Evolutionary conservation across 1,140 invertebrate species (phyloP), one percentile per base, ranked within the genome.

Genomic region (Pseudomyrmex sp.): DNA sequence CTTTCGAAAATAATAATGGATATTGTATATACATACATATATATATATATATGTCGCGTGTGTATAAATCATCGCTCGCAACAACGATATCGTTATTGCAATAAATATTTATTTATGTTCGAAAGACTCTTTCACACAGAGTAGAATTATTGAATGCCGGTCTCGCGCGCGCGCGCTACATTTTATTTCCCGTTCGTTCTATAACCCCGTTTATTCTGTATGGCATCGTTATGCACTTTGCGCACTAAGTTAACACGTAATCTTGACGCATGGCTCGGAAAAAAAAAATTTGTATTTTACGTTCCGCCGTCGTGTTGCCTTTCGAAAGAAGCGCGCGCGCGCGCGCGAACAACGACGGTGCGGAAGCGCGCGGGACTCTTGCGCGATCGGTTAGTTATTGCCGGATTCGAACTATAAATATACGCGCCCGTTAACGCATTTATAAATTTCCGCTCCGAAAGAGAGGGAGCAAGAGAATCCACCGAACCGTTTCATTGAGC

Each of bases 181-280:
- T 80, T 76, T 80, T 72, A 72, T 26, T 26, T 0, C 26, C 26
- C 26, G 26, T 3, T 26, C 26, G 26, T 26, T 26, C 26, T 26
- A 26, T 70, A 59, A 0, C 23, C 20, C 12, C 66, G 23, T 80
- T 59, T 70, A 80, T 72, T 80, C 50, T 48, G 54, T 61, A 59
- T 35, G n/a, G 52, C 66, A 70, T 80, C 76, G 76, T 80, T 72
- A 72, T 80, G 66, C 66, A 72, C 66, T 80, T 59, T 80, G 66
- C 44, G 63, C 65, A 70, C 35, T 59, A 80, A 80, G 66, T 80
- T 70, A 70, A 80, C 66, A 72, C 76, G 56, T 80, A 80, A 80
- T 72, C 76, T 72, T 80, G 76, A 80, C 66, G 23, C 66, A 80
- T 80, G 66, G 76, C 46, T n/a, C 54, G 66, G 44, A 46, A 46